These are phyloP conservation scores for Channallabes apus DNA, from an alignment of 2,797 vertebrate genomes.

Conservation along the genomic window DNA sequence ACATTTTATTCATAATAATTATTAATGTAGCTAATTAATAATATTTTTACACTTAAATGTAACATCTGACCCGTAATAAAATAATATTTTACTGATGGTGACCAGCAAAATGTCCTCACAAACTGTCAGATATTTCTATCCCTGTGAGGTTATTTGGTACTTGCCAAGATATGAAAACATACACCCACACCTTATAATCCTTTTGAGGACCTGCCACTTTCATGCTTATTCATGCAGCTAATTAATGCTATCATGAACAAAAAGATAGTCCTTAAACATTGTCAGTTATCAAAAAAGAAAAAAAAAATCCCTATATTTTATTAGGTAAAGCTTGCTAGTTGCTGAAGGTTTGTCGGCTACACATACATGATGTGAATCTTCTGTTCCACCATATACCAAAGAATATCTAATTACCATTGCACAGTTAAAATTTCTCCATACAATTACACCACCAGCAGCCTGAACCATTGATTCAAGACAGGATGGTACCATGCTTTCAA, in stretches of 20 bases:
- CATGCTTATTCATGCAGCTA: not conserved
- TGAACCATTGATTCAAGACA: too few relatives aligned
- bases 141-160: not conserved
- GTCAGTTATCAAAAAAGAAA: not conserved
- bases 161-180: not conserved
- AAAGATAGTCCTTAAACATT: not conserved
- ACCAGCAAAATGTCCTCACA: not conserved
- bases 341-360: too few relatives aligned
- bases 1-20: not conserved
- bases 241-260: not conserved
- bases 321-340: too few relatives aligned
- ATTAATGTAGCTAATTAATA: not conserved
- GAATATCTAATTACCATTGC: too few relatives aligned
- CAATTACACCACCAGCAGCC: too few relatives aligned
- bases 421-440: too few relatives aligned
- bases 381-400: too few relatives aligned
- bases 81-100: not conserved
- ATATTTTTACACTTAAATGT: not conserved
- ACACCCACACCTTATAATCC: not conserved
- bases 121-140: not conserved
- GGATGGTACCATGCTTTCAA: too few relatives aligned
- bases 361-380: too few relatives aligned
- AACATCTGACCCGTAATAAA: not conserved
- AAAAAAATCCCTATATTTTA: not conserved
- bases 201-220: not conserved